Conservation (phyloP, 1,140 invertebrate species). For the Drosophila micromelanica region DNA sequence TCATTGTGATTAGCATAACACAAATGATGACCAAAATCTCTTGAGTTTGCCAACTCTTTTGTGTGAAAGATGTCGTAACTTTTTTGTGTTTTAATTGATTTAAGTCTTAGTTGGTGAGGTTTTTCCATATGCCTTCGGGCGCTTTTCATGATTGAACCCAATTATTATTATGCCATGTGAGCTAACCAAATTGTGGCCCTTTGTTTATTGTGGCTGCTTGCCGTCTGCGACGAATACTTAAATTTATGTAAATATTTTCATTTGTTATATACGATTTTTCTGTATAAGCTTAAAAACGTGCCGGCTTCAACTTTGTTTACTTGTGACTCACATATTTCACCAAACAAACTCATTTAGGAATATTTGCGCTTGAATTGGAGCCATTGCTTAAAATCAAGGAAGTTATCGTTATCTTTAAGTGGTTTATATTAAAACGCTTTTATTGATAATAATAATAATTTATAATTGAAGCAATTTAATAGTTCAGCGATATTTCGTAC, state of each 20-base stretch:
- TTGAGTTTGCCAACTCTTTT: constrained; percentile 32
- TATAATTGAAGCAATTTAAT: no score
- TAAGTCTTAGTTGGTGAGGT: neutral
- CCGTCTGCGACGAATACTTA: no score
- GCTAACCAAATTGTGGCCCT: constrained; percentile 20
- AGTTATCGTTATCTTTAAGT: neutral
- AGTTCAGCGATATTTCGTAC: no score
- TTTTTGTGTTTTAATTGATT: constrained; percentile 29
- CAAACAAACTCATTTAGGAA: neutral
- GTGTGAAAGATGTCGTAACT: constrained; percentile 37
- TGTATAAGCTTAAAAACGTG: neutral
- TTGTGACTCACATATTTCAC: neutral
- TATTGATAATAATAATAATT: no score
- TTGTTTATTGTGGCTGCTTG: constrained; percentile 11
- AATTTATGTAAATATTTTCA: constrained; percentile 33
- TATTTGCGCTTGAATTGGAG: constrained; percentile 7
- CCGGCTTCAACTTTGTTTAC: neutral
- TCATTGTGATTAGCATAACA: constrained; percentile 68
- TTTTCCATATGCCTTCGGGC: neutral
- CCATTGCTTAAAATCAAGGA: neutral
- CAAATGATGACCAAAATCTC: constrained; percentile 32
- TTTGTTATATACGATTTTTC: constrained; percentile 20
- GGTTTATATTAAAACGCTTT: no score
- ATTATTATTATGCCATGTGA: constrained; percentile 13
- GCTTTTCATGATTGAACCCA: constrained; percentile 27